Evolutionary conservation across 2,888 invertebrate genomes (phyloP).

Genomic region (Thera britannica): DNA sequence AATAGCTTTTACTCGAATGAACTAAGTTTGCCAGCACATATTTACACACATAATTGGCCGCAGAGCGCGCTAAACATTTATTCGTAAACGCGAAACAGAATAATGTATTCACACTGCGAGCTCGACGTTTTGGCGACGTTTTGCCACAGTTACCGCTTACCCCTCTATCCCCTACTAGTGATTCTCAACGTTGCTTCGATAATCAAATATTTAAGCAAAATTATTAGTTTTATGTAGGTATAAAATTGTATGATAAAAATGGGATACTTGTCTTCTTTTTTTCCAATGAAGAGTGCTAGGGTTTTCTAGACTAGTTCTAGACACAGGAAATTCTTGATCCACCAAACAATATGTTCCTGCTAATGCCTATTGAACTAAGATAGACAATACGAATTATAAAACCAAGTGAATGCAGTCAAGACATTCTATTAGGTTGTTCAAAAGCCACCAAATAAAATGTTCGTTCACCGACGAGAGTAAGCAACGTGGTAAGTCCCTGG

Average conservation of each 20-base stretch:
- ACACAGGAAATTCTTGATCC: no score
- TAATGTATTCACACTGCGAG: conserved; percentile 59
- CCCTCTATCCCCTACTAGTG: conserved; percentile 39
- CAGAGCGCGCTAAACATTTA: conserved; percentile 59
- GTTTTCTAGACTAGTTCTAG: no score
- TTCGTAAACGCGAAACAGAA: conserved; percentile 53
- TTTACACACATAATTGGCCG: conserved; percentile 50
- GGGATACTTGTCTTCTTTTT: no score
- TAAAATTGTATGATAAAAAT: no score
- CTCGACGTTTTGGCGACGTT: conserved; percentile 49
- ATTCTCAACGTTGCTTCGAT: not conserved
- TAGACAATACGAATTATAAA: no score
- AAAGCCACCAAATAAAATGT: not conserved
- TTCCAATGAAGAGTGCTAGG: no score
- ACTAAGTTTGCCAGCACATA: conserved; percentile 33
- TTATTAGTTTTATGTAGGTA: no score
- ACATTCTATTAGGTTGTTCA: not conserved
- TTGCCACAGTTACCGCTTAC: conserved; percentile 37
- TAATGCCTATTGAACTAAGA: no score
- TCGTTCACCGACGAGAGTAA: conserved; percentile 1
- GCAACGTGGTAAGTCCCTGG: conserved; percentile 41
- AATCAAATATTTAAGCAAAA: no score
- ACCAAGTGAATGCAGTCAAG: no score
- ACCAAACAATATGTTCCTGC: no score
- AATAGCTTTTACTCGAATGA: conserved; percentile 37